Conservation (phyloP, 92 coral and sea anemone species). For the Parazoanthus darwini region DNA sequence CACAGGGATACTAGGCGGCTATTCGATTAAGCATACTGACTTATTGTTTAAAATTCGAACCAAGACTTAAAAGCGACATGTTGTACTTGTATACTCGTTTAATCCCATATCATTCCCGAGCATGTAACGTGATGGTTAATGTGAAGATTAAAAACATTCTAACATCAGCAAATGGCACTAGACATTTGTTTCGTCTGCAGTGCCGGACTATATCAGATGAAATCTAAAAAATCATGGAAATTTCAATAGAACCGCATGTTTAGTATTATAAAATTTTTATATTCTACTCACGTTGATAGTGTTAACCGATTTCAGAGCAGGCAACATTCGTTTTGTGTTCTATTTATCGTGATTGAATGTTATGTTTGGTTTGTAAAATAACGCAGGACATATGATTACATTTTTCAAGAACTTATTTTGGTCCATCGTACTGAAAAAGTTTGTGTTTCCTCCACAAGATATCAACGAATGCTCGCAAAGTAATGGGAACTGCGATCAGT, state of each 20-base stretch:
- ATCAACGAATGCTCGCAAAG: conserved; percentile 68
- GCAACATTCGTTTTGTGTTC: not conserved
- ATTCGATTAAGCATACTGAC: no score
- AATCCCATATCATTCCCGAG: not conserved
- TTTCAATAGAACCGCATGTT: not conserved
- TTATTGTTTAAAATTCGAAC: no score
- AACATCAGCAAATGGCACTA: not conserved
- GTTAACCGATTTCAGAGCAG: no score
- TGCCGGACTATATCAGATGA: not conserved
- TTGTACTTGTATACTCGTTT: no score
- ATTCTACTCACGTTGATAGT: no score
- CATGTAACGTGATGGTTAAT: not conserved
- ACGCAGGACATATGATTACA: not conserved
- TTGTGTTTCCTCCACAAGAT: conserved; percentile 49
- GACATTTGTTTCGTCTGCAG: not conserved
- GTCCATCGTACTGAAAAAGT: not conserved
- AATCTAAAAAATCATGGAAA: not conserved
- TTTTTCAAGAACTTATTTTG: no score
- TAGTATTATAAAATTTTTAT: no score
- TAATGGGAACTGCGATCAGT: conserved; percentile 81
- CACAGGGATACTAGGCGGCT: no score
- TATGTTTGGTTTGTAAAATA: not conserved
- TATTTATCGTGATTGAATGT: not conserved
- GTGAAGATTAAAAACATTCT: not conserved
- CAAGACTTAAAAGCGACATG: no score